Percentiles rank a stretch among this genome's conserved stretches.
These are phyloP conservation scores for Hyperopisus bebe DNA, from an alignment of 2,113 vertebrate genomes.

Conservation along the genomic window DNA sequence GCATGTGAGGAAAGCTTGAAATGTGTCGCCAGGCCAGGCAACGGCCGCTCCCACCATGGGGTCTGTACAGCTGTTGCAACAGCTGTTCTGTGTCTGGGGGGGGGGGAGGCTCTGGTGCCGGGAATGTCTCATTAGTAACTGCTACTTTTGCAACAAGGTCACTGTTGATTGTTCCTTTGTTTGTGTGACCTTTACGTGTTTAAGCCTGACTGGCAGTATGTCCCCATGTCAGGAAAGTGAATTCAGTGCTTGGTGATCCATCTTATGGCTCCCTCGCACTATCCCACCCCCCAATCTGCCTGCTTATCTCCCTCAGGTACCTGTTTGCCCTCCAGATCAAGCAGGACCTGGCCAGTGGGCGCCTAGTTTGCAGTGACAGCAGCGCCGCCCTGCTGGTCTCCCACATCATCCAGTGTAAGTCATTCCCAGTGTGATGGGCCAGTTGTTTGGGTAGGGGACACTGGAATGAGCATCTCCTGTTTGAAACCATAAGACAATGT, in stretches of 20 bases:
- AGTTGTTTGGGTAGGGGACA: not conserved
- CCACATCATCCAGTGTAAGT: constrained; percentile 92
- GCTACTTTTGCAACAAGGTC: not conserved
- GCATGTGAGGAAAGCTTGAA: not conserved
- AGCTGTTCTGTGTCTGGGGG: not conserved
- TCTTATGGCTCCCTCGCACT: not conserved
- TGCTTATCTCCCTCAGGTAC: constrained; percentile 69
- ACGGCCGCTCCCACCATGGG: not conserved
- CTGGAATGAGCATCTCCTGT: not conserved
- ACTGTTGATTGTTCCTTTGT: not conserved
- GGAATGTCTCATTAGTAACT: not conserved
- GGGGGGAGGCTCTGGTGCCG: not conserved
- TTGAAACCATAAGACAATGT: not conserved
- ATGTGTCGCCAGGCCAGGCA: not conserved
- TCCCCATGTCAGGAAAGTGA: not conserved
- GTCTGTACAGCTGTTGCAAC: not conserved
- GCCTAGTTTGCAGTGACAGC: constrained; percentile 83
- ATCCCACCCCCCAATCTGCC: not conserved
- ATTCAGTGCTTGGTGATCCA: not conserved
- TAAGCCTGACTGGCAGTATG: not conserved
- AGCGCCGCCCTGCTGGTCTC: constrained; percentile 89
- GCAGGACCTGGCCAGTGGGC: constrained; percentile 83
- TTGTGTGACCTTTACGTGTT: not conserved
- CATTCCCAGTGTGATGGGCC: not conserved
- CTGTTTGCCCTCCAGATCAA: constrained; percentile 95